Percentiles rank a stretch among this genome's conserved stretches.
Conservation (phyloP, 1,140 invertebrate genomes). For the Pseudobourletiella spinata region DNA sequence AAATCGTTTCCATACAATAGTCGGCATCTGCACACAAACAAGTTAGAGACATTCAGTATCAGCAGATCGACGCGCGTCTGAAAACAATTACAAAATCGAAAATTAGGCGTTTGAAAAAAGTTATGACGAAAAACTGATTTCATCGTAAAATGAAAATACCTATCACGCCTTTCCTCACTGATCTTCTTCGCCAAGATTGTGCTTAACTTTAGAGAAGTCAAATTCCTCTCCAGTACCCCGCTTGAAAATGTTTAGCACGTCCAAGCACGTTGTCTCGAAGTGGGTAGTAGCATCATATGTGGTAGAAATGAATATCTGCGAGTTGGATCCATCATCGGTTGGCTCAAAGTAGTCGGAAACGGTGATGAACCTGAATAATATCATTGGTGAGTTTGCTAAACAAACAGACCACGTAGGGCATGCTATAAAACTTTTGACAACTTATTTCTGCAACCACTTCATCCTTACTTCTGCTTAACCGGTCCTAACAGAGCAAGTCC, state of each 20-base stretch:
- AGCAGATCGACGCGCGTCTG: too few species aligned
- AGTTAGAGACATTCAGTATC: too few species aligned
- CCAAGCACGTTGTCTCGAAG: constrained; percentile 96
- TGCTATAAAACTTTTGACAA: too few species aligned
- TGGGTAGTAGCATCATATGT: constrained; percentile 98
- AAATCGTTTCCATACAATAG: too few species aligned
- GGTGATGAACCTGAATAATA: constrained; percentile 50
- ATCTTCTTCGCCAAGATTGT: constrained; percentile 66
- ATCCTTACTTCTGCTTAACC: constrained; percentile 91
- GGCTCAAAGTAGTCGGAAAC: constrained; percentile 87
- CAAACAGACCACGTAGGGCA: too few species aligned
- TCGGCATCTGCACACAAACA: too few species aligned
- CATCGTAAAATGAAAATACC: neutral
- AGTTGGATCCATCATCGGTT: constrained; percentile 74
- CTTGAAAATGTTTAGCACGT: constrained; percentile 96
- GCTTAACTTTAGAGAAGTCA: constrained; percentile 95
- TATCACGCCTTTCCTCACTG: neutral
- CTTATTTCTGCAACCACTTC: too few species aligned
- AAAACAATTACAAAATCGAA: too few species aligned
- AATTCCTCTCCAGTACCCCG: constrained; percentile 94
- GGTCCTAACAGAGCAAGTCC: constrained; percentile 86
- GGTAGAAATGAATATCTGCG: constrained; percentile 90
- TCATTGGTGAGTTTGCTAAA: neutral
- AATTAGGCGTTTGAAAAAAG: too few species aligned
- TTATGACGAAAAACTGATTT: too few species aligned